Conservation (phyloP, 1,140 invertebrate species). For the fruit fly (Drosophila melanogaster) region DNA sequence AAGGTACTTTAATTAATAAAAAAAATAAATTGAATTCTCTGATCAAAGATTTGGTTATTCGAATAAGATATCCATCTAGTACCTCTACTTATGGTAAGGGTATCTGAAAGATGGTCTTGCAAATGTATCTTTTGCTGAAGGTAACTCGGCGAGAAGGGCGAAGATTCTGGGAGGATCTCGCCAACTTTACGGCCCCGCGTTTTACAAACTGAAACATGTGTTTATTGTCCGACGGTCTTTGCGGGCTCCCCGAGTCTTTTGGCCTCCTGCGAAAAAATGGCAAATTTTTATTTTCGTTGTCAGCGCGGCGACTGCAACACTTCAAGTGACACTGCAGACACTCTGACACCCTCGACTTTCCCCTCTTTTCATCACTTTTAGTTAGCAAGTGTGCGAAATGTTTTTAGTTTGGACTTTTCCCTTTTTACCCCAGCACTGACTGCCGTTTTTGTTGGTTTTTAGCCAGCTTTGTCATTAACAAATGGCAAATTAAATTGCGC, state of each 20-base stretch:
- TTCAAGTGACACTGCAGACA: conserved; percentile 64
- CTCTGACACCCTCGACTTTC: neutral
- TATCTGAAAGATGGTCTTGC: neutral
- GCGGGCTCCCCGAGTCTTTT: conserved; percentile 11
- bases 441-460: conserved; percentile 40
- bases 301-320: conserved; percentile 77
- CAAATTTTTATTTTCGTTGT: conserved; percentile 61
- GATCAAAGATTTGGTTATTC: too few relatives aligned
- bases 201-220: conserved; percentile 81
- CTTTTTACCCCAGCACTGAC: neutral
- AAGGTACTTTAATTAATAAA: too few relatives aligned
- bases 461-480: conserved; percentile 69
- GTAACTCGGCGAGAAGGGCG: neutral
- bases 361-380: conserved; percentile 23
- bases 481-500: conserved; percentile 78
- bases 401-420: conserved; percentile 28
- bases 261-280: conserved; percentile 12
- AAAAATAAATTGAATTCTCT: too few relatives aligned
- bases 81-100: neutral
- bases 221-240: conserved; percentile 68
- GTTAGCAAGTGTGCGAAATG: conserved; percentile 43
- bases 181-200: conserved; percentile 71
- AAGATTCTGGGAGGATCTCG: conserved; percentile 12
- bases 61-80: too few relatives aligned
- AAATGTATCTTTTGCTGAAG: conserved; percentile 9